Evolutionary conservation across 2,113 vertebrate species (phyloP), one percentile per base, ranked within the genome.

Genomic region (Alaudala cheleensis): DNA sequence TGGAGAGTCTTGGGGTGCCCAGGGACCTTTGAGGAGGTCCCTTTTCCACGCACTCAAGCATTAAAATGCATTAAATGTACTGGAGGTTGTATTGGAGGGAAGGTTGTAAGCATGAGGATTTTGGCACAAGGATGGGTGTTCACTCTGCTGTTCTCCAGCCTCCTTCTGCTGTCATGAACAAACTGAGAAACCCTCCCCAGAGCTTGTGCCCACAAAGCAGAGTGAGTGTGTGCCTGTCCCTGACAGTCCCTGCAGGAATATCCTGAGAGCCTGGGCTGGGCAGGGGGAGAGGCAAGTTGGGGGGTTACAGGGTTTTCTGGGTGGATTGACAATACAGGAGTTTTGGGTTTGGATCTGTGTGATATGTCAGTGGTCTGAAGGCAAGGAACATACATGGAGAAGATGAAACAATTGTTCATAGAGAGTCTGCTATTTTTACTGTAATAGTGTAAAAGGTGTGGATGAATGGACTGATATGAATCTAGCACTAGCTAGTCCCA

Each of bases 231-330:
- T 40, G 47, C 49, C 47, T 1, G 0, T 26, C 33, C 26, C n/a
- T n/a, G 56, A 12, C 13, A 70, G 28, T 19, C 50, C 53, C 12
- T 1, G 5, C 61, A 79, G 74, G 64, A 44, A 21, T 6, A 44
- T 31, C 15, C 40, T 1, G 3, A 79, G 34, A 66, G n/a, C 50
- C 34, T 9, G 45, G 29, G 31, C 40, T 61, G 1, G 1, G 56
- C 67, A 83, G 62, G 33, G 2, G 0, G 51, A 15, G 9, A 44
- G 47, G 49, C 9, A 17, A 2, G 7, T 0, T 6, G 44, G 20
- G 58, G 31, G 26, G 7, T 45, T 6, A 17, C 12, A 54, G 44
- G 25, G 11, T n/a, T 72, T 77, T 88, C 66, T 67, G 49, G 29
- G 22, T 16, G 31, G 12, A 11, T 19, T 51, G 51, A 34, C 44